Base-by-base conservation (phyloP, 1,140 invertebrate species). In the Calephelis nemesis region DNA sequence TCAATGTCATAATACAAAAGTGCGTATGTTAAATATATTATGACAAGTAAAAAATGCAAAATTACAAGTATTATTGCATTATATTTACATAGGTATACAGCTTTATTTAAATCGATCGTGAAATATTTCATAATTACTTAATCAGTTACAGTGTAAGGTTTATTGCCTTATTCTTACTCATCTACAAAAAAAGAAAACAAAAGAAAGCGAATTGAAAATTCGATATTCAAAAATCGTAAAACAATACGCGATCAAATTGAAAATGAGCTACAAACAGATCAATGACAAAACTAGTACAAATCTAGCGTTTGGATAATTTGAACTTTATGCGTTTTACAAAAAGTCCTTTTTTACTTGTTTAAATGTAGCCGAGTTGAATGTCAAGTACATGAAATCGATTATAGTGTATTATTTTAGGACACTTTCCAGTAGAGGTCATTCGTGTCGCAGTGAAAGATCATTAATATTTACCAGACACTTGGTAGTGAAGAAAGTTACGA, bases 371-470 rank as follows among this genome's bases (percentile, higher is more conserved):
- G 78, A 67, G 71, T 72, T 76, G 85, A 90, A 88, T 90, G 82
- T 88, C 85, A 90, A 88, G 85, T 88, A 86, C 85, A 83, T 79
- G 82, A 87, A 86, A 88, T 87, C 82, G 85, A 85, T 89, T 87
- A 83, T 75, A 62, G 67, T 70, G 77, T 72, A 73, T 73, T 82
- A 83, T 83, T 85, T 89, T 83, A 77, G 84, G 76, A 81, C 78
- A 85, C 85, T 89, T 88, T 88, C 86, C 68, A 84, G 79, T 62
- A 60, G 75, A 77, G 78, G 80, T 75, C 83, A 67, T 73, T 77
- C 70, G 69, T 80, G 68, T 72, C 67, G 45, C 68, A 72, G 78
- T 78, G 81, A 84, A 82, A 84, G 81, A 80, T 62, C 58, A 84
- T 84, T 84, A 76, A 72, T 76, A 83, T 80, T 69, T 72, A 63